phyloP scores from a whole-genome alignment of 92 coral and sea anemone species.

The Porites divaricata region DNA sequence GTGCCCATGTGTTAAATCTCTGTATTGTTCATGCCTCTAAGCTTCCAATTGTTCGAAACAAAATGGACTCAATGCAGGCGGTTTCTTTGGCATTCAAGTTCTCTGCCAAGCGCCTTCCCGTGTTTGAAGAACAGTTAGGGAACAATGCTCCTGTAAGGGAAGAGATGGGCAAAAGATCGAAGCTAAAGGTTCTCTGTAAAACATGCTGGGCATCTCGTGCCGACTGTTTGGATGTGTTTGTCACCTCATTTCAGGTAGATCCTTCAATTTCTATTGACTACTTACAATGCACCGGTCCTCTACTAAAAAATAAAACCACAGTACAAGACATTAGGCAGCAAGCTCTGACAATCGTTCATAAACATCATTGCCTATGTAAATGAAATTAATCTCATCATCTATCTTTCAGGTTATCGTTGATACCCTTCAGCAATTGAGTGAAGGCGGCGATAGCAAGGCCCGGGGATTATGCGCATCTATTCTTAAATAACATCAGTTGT shows the following conservation, averaged over 20 bases:
- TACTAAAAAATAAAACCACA: not conserved
- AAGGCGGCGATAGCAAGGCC: conserved; percentile 13
- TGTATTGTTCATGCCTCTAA: conserved; percentile 32
- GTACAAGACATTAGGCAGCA: not conserved
- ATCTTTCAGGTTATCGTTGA: too few species aligned
- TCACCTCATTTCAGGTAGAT: not conserved
- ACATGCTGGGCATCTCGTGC: conserved; percentile 50
- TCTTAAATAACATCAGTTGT: not conserved
- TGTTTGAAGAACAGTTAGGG: conserved; percentile 29
- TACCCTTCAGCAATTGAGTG: not conserved
- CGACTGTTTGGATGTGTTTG: not conserved
- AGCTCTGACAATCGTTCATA: too few species aligned
- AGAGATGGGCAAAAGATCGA: conserved; percentile 45
- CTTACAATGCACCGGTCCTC: not conserved
- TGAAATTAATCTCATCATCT: too few species aligned
- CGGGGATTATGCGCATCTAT: not conserved
- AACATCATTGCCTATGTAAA: not conserved
- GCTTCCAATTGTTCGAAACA: conserved; percentile 21
- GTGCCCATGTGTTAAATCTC: conserved; percentile 26
- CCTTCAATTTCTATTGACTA: not conserved
- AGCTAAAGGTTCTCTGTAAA: conserved; percentile 47
- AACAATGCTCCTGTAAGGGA: conserved; percentile 39
- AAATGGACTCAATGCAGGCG: conserved; percentile 32
- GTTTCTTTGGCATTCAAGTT: conserved; percentile 19
- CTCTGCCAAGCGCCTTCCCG: conserved; percentile 34